These are phyloP conservation scores for Leptinotarsa undecemlineata DNA, from an alignment of 1,140 invertebrate genomes.

Conservation along the genomic window DNA sequence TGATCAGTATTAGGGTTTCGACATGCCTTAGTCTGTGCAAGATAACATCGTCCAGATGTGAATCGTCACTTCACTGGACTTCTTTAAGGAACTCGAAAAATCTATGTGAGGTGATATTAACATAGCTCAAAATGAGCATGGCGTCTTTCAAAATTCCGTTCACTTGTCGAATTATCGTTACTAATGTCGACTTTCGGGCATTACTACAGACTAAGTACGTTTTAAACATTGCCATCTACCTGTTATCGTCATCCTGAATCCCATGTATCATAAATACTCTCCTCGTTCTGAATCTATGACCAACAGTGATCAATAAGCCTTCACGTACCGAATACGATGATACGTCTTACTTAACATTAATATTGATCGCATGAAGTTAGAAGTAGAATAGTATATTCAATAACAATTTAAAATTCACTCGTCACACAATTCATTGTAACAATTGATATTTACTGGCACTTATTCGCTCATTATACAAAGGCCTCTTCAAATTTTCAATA, in stretches of 20 bases:
- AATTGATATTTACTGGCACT: not conserved
- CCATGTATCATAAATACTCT: constrained; percentile 37
- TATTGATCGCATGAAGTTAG: constrained; percentile 35
- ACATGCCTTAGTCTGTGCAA: constrained; percentile 21
- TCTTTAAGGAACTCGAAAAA: constrained; percentile 15
- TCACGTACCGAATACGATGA: constrained; percentile 35
- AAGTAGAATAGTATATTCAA: constrained; percentile 8
- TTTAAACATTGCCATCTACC: constrained; percentile 34
- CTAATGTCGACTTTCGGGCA: constrained; percentile 25
- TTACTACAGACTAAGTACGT: constrained; percentile 25
- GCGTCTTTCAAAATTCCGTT: constrained; percentile 48
- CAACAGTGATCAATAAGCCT: constrained; percentile 37
- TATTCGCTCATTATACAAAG: not conserved
- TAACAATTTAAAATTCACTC: not conserved
- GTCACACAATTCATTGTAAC: not conserved
- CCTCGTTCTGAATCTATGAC: constrained; percentile 34
- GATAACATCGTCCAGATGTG: not conserved
- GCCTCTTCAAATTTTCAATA: not conserved
- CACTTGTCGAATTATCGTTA: constrained; percentile 37
- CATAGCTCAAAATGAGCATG: constrained; percentile 44
- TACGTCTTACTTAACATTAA: constrained; percentile 33
- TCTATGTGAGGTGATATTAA: constrained; percentile 43
- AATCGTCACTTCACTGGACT: not conserved
- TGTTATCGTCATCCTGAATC: constrained; percentile 26
- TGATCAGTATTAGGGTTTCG: constrained; percentile 8